These are phyloP conservation scores for Cynodonichthys magdalenae DNA, from an alignment of 2,797 vertebrate species.

Conservation along the genomic window DNA sequence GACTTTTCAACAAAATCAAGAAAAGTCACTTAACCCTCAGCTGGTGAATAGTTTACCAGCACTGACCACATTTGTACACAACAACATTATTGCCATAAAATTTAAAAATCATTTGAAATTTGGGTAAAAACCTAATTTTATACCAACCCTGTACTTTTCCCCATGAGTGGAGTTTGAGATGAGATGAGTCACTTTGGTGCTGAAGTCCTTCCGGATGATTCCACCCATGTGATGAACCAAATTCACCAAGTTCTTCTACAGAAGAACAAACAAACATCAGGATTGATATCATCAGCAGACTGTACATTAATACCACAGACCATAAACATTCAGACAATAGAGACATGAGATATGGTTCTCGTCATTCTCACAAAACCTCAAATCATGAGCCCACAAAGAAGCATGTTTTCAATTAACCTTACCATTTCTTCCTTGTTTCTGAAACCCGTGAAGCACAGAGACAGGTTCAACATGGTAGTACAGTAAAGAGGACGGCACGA, in stretches of 20 bases:
- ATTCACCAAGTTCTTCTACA: constrained; percentile 91
- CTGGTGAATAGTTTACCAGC: too few relatives aligned
- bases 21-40: too few relatives aligned
- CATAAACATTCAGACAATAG: neutral
- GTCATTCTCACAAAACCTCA: neutral
- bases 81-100: neutral
- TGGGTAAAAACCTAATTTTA: neutral
- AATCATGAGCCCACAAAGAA: neutral
- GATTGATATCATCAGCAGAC: neutral
- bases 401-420: constrained; percentile 60
- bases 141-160: constrained; percentile 94
- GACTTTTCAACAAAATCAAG: too few relatives aligned
- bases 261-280: neutral
- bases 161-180: constrained; percentile 93
- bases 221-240: constrained; percentile 98
- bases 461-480: constrained; percentile 91
- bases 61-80: neutral
- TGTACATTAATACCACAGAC: neutral
- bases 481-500: constrained; percentile 93
- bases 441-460: constrained; percentile 96
- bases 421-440: constrained; percentile 95
- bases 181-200: constrained; percentile 95
- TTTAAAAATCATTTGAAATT: neutral
- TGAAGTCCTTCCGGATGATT: constrained; percentile 93
- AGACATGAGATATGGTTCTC: neutral